Base-by-base conservation (phyloP, 2,888 invertebrate genomes). In the Noctua janthe region DNA sequence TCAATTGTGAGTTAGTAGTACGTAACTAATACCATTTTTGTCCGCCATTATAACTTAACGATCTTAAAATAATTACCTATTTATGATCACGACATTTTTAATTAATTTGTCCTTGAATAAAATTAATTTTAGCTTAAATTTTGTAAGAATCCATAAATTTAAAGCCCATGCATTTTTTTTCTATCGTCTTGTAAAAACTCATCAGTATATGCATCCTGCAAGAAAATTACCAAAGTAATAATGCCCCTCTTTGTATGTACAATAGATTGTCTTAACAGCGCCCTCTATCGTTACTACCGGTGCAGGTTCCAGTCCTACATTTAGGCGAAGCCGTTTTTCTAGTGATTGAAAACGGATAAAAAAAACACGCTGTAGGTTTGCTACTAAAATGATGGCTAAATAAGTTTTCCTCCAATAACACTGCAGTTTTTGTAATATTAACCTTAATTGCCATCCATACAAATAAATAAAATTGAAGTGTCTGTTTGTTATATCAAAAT, bases 291-390 rank as follows among this genome's bases (percentile, higher is more conserved):
- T 15, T 5, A 47, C 29, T 71, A 62, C 66, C 39, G 29, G 54
- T 86, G 87, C 75, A 86, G 47, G 7, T 23, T 59, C 71, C 71
- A 82, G 17, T 43, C 11, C n/a, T 17, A 71, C 54, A 62, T 49
- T 39, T 15, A 43, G 35, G 4, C 47, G 7, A 39, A 66, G 23
- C 10, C 17, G 2, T 6, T 39, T 56, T 20, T n/a, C 17, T 59
- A 66, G 43, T 43, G n/a, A 35, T 66, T 17, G 11, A 23, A 66
- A 66, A 39, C 5, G 35, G 1, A 47, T 23, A 49, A 39, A 69
- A 39, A 39, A 35, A 3, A 64, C 35, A 29, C 2, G 1, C 43
- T 75, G 13, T 29, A 35, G 8, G 20, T 43, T 20, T 49, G 23
- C 5, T 71, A 15, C 1, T 7, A 49, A 56, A 72, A 62, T 20